These are phyloP conservation scores for Poecilia gillii DNA, from an alignment of 2,797 vertebrate species.

Conservation along the genomic window DNA sequence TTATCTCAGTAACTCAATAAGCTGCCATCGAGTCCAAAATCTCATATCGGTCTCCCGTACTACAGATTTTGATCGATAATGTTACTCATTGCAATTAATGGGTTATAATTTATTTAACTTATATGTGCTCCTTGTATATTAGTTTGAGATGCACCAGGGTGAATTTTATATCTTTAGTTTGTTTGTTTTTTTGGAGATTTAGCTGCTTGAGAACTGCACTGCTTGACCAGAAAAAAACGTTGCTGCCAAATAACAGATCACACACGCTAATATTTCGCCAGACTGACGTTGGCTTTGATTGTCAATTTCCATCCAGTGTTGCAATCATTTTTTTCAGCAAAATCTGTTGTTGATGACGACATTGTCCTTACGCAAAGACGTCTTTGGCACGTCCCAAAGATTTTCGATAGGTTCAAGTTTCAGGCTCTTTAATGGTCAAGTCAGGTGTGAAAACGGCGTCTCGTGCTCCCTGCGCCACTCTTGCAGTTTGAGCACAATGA, in stretches of 20 bases:
- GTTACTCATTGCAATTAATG: constrained; percentile 10
- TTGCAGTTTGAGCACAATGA: neutral
- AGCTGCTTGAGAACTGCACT: neutral
- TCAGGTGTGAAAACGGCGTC: neutral
- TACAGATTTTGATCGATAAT: constrained; percentile 21
- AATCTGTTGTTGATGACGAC: neutral
- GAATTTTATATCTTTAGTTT: neutral
- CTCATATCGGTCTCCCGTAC: neutral
- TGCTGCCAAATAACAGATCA: neutral
- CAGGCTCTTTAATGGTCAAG: neutral
- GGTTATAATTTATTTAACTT: neutral
- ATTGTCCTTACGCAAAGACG: neutral
- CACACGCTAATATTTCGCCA: neutral
- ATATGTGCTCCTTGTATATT: neutral
- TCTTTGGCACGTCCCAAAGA: neutral
- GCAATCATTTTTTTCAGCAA: neutral
- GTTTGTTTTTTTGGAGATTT: neutral
- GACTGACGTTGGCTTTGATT: neutral
- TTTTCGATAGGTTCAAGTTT: neutral
- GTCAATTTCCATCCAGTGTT: neutral
- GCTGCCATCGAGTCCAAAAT: constrained; percentile 11
- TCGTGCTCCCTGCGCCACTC: neutral
- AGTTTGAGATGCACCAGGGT: neutral
- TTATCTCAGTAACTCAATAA: constrained; percentile 14
- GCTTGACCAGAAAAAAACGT: neutral